Percentiles rank a stretch among this genome's conserved stretches.
These are phyloP conservation scores for Troglohyphantes excavatus DNA, from an alignment of 2,888 invertebrate genomes.

Conservation along the genomic window DNA sequence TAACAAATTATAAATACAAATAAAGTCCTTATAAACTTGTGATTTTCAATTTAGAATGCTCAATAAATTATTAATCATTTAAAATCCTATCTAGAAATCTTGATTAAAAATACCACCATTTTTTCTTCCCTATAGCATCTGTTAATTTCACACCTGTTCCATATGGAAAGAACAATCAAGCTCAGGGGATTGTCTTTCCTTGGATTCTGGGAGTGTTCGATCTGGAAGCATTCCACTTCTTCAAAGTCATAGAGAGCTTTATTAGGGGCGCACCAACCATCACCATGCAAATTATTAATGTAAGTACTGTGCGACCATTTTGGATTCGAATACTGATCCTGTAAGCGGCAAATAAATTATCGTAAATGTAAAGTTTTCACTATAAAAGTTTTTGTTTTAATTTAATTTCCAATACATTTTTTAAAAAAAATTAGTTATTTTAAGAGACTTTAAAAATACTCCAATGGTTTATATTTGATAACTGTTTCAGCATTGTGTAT, in stretches of 20 bases:
- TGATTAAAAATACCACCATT: not conserved
- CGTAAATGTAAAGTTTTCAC: too few species aligned
- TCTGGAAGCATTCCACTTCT: conserved; percentile 64
- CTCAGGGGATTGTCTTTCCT: conserved; percentile 62
- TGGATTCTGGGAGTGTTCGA: conserved; percentile 63
- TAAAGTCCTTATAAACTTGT: too few species aligned
- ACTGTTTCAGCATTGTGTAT: too few species aligned
- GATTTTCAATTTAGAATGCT: too few species aligned
- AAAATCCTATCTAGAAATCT: not conserved
- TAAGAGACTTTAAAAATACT: too few species aligned
- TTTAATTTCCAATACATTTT: too few species aligned
- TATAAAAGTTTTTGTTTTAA: too few species aligned
- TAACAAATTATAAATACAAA: too few species aligned
- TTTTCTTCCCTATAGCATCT: conserved; percentile 48
- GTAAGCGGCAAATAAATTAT: too few species aligned
- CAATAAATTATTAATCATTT: not conserved
- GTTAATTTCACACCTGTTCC: conserved; percentile 64
- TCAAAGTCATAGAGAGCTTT: conserved; percentile 68
- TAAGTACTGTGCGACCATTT: not conserved
- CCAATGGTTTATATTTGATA: too few species aligned
- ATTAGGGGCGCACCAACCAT: conserved; percentile 66
- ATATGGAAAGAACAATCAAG: conserved; percentile 41
- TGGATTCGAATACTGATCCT: too few species aligned
- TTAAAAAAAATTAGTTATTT: too few species aligned
- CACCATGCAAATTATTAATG: conserved; percentile 65